These are phyloP conservation scores for Caretta caretta DNA, from an alignment of 2,113 vertebrate genomes.

Conservation along the genomic window DNA sequence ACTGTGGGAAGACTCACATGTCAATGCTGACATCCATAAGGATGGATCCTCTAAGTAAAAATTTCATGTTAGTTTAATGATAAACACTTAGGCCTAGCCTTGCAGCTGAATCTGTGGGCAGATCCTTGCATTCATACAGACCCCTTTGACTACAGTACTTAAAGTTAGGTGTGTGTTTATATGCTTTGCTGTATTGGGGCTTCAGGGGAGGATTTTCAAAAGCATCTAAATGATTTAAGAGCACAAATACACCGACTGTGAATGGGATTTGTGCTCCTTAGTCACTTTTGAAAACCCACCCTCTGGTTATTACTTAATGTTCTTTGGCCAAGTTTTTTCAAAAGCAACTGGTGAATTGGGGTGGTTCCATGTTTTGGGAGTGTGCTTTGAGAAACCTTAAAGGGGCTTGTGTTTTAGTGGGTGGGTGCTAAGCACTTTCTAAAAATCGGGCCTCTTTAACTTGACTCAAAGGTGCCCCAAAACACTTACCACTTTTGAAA, in stretches of 20 bases:
- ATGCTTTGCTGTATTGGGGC: neutral
- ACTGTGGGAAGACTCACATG: neutral
- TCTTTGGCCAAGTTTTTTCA: neutral
- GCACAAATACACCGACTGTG: neutral
- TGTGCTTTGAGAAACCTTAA: neutral
- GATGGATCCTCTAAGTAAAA: neutral
- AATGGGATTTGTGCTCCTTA: neutral
- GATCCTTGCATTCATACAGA: neutral
- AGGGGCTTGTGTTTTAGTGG: neutral
- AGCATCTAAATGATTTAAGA: fast-evolving
- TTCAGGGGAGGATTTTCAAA: neutral
- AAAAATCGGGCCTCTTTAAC: no score
- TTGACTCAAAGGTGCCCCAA: neutral
- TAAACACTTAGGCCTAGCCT: neutral
- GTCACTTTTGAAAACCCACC: neutral
- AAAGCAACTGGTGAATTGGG: neutral
- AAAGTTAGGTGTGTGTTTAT: neutral
- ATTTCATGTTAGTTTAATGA: neutral
- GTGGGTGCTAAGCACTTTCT: neutral
- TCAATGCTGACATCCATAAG: constrained; percentile 15
- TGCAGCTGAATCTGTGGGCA: neutral
- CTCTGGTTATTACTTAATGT: neutral
- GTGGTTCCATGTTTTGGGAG: neutral
- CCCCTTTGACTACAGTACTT: neutral
- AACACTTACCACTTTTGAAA: neutral